Base-by-base conservation (phyloP, 2,113 vertebrate genomes). In the Notiomystis cincta region DNA sequence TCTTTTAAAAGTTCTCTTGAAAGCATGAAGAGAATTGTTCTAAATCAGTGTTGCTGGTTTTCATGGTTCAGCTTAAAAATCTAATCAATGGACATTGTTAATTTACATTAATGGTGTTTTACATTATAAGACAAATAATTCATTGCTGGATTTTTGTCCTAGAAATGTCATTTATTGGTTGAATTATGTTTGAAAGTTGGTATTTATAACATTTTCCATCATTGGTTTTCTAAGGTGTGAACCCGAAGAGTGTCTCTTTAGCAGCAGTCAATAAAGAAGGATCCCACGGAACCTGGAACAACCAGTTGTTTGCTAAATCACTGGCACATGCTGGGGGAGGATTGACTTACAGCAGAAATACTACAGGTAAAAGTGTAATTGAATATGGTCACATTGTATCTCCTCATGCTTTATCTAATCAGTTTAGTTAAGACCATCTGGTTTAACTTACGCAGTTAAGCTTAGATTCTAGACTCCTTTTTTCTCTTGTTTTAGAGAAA, bases 191-290 rank as follows among this genome's bases (percentile, higher is more conserved):
- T 94, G 40, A 70, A 76, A 85, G 71, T 27, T 72, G 14, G 11
- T 30, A 56, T 76, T 85, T 31, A 24, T 48, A 66, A 5, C 4
- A 33, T 83, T 78, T 88, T 70, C n/a, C 50, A 40, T 92, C 5
- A 70, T 84, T 87, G 82, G 70, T 96, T 88, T 89, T 81, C 64
- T 65, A 90, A 99, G 99, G 99, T 57, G 98, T 99, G 91, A 99
- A 99, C 54, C 98, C 98, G 15, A 99, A 99, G 97, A 98, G 89
- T 19, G 97, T 98, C 53, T 97, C 98, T 66, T 96, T 98, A 53
- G 57, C 97, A 82, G 91, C 97, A 67, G 93, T 95, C 35, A 98
- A 97, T 87, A 99, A 98, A 93, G 98, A 98, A 65, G 48, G 94
- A 80, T 93, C 97, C 25, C 89, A 98, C 2, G 98, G 98, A 58